These are phyloP conservation scores for Onthophagus taurus DNA, from an alignment of 1,140 invertebrate genomes.

Conservation along the genomic window DNA sequence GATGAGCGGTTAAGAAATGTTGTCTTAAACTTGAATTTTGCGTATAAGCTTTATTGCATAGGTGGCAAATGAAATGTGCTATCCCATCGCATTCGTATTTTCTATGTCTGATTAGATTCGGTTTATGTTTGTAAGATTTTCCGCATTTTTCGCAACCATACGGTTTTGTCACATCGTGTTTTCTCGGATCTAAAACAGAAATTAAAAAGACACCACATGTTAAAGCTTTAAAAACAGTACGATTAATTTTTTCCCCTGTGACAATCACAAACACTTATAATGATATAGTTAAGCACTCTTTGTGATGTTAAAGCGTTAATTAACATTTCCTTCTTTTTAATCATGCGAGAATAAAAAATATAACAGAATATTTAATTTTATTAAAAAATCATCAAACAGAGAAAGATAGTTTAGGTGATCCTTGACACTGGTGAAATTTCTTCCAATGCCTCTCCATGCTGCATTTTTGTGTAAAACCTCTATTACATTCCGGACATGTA, in stretches of 20 bases:
- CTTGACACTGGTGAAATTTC: too few relatives aligned
- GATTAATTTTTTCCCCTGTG: too few relatives aligned
- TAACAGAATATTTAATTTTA: too few relatives aligned
- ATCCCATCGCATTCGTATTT: slow-evolving; percentile 45
- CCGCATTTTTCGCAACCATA: slow-evolving; percentile 21
- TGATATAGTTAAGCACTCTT: too few relatives aligned
- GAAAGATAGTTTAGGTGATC: too few relatives aligned
- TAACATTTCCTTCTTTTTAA: too few relatives aligned
- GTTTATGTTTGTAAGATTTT: slow-evolving; percentile 28
- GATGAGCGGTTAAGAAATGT: slow-evolving; percentile 9
- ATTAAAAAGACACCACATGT: too few relatives aligned
- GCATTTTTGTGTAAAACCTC: slow-evolving; percentile 9
- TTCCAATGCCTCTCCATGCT: slow-evolving; percentile 6
- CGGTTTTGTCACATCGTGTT: slow-evolving; percentile 1
- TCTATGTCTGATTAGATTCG: slow-evolving; percentile 34
- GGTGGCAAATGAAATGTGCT: slow-evolving; percentile 41
- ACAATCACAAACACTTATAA: neutral
- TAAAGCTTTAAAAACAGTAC: too few relatives aligned
- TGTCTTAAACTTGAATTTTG: slow-evolving; percentile 2
- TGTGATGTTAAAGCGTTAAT: too few relatives aligned
- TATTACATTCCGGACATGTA: slow-evolving; percentile 11
- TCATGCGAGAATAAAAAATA: too few relatives aligned
- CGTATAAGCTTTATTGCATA: slow-evolving; percentile 22
- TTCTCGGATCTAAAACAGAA: slow-evolving; percentile 11
- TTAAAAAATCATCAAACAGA: too few relatives aligned